Base-by-base conservation (phyloP, 1,140 invertebrate species). In the Pararge aegeria region DNA sequence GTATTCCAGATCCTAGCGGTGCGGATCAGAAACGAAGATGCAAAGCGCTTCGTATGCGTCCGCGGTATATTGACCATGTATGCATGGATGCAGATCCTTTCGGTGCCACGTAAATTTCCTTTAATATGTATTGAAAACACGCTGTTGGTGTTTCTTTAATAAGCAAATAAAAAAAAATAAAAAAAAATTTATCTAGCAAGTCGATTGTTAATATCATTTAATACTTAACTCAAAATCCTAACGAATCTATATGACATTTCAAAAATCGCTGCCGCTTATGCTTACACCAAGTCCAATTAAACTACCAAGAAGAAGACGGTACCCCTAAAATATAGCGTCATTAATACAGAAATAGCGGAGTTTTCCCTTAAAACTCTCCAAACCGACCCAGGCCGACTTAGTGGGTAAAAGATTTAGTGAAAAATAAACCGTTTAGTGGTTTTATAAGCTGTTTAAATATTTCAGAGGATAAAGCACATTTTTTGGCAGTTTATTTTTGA, bases 331-430 rank as follows among this genome's bases (percentile, higher is more conserved):
- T 83, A 80, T 78, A 61, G 68, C 71, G 42, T 72, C 73, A 73
- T 79, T 79, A 78, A 79, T 74, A 75, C 68, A 68, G 73, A 70
- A 75, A 73, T 75, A 70, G 65, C 67, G 20, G 64, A 68, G 49
- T 73, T 73, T 66, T 59, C 66, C 64, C 58, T 46, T 37, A 49
- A 56, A 56, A 59, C 56, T 37, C 48, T 51, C 29, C 13, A 44
- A 44, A 59, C 24, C 37, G 38, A 52, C 49, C 48, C 49, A 46
- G 27, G 52, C 5, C 42, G 42, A 20, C 16, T 46, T 20, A 46
- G 30, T 56, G 57, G 42, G 12, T 56, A 48, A 56, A 49, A 55
- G 51, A 49, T 55, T 48, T 55, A 46, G 15, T 19, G 21, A 48
- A 42, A 46, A 37, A 60, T 29, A 60, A 19, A 51, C 37, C 24